Conservation (phyloP, 2,797 vertebrate genomes). For the Sebastes alutus region DNA sequence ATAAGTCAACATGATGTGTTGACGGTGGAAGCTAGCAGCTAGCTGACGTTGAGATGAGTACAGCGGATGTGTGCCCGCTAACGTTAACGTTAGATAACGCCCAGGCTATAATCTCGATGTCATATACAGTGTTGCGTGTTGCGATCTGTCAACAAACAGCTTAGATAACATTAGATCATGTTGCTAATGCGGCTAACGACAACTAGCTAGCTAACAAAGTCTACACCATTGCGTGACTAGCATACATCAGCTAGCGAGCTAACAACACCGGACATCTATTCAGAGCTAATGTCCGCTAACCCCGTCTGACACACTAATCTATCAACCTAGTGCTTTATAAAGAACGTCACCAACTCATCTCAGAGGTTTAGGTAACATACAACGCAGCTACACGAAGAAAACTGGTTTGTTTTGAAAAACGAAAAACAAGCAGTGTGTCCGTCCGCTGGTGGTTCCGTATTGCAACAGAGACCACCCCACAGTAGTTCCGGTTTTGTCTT, state of each 20-base stretch:
- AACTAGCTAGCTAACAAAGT: neutral
- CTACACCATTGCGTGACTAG: slow-evolving; percentile 8
- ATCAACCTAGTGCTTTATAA: fast-evolving
- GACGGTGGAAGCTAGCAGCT: neutral
- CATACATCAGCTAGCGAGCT: slow-evolving; percentile 38
- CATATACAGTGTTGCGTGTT: no score
- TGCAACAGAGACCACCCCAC: neutral
- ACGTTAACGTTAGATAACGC: neutral
- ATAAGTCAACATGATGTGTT: neutral
- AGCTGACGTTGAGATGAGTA: neutral
- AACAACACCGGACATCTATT: slow-evolving; percentile 18
- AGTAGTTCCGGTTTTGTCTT: slow-evolving; percentile 29
- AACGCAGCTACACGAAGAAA: neutral
- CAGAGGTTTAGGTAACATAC: fast-evolving
- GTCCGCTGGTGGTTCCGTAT: neutral
- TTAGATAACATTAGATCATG: neutral
- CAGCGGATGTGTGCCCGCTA: fast-evolving
- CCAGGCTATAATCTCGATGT: neutral
- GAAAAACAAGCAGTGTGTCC: slow-evolving; percentile 11
- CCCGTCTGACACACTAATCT: neutral
- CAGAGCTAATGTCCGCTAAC: neutral
- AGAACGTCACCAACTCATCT: fast-evolving
- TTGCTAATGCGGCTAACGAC: neutral
- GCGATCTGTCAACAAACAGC: neutral
- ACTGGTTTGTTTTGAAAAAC: slow-evolving; percentile 36